These are phyloP conservation scores for Hypsibius dujardini DNA, from an alignment of 1,140 invertebrate species.

Conservation along the genomic window DNA sequence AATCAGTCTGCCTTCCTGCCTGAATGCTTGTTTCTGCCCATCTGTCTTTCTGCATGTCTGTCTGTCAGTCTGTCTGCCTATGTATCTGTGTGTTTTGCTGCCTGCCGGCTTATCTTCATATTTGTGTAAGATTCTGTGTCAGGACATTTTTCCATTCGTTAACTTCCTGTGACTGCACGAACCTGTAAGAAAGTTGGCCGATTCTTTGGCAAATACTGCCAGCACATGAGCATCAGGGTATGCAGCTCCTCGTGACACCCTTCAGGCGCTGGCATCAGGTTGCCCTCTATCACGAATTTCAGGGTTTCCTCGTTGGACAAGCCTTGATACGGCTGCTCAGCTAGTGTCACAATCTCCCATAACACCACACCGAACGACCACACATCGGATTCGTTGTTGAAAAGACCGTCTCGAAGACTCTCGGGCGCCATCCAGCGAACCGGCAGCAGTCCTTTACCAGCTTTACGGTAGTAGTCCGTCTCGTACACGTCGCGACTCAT, in stretches of 20 bases:
- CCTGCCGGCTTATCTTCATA: too few species aligned
- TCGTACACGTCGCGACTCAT: conserved; percentile 70
- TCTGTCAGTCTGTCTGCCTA: too few species aligned
- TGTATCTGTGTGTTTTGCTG: too few species aligned
- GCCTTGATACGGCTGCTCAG: conserved; percentile 82
- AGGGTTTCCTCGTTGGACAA: conserved; percentile 46
- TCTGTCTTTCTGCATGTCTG: too few species aligned
- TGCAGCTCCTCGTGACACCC: conserved; percentile 76
- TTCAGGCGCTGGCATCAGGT: conserved; percentile 79
- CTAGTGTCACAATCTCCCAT: conserved; percentile 96
- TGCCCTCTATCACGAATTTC: conserved; percentile 63
- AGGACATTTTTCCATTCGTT: too few species aligned
- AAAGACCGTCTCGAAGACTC: conserved; percentile 81
- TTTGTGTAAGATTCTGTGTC: too few species aligned
- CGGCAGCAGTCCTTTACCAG: conserved; percentile 65
- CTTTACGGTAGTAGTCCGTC: conserved; percentile 84
- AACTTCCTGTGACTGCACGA: neutral
- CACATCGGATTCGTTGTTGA: conserved; percentile 73
- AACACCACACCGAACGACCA: conserved; percentile 90
- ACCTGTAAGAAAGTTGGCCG: conserved; percentile 57
- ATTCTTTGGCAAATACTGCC: conserved; percentile 53
- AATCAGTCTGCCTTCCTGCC: too few species aligned
- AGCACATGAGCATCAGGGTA: conserved; percentile 68
- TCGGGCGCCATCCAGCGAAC: conserved; percentile 83
- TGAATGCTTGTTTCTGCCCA: too few species aligned